Evolutionary conservation across 2,888 invertebrate species (phyloP), one percentile per base, ranked within the genome.

Genomic region (Criorhina ranunculi): DNA sequence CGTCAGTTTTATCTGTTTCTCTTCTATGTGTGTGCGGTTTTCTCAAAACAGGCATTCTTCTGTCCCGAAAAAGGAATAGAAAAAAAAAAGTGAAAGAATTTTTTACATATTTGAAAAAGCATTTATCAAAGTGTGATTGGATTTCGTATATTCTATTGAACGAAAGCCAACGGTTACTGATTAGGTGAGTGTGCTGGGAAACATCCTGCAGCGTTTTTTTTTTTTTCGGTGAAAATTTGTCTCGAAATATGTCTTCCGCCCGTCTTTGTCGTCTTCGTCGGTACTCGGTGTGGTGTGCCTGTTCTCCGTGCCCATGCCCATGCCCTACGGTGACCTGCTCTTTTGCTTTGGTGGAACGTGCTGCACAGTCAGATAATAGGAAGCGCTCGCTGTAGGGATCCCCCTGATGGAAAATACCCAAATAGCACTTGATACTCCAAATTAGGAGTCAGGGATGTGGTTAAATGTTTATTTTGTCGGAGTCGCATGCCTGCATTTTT

Each of bases 1-100:
- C 24, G 44, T 19, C 46, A 46, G 46, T 59, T 64, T n/a, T 57
- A 15, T 57, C 75, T 75, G 53, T 64, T 85, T 85, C 69, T 66
- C 35, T 83, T 55, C 35, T 80, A 37, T 75, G 75, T 73, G 79
- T 83, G 80, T 75, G 62, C 62, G 66, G 62, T 64, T 72, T 72
- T 73, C 33, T 37, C 49, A 33, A 59, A 72, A 49, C 33, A 35
- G 17, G 60, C 49, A 83, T 70, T 72, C 19, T 60, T 53, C 57
- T 69, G 40, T 81, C 51, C 66, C 46, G 44, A 31, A 40, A 62
- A 62, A 64, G 49, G 55, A 57, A 60, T 57, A 40, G 15, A 57
- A 37, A 46, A 29, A 31, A 31, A 15, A 46, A 29, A 40, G 6
- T 40, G 17, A 42, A 42, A 29, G 17, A 15, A 24, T 33, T 4